These are phyloP conservation scores for Solea solea DNA, from an alignment of 2,113 vertebrate genomes.

Conservation along the genomic window DNA sequence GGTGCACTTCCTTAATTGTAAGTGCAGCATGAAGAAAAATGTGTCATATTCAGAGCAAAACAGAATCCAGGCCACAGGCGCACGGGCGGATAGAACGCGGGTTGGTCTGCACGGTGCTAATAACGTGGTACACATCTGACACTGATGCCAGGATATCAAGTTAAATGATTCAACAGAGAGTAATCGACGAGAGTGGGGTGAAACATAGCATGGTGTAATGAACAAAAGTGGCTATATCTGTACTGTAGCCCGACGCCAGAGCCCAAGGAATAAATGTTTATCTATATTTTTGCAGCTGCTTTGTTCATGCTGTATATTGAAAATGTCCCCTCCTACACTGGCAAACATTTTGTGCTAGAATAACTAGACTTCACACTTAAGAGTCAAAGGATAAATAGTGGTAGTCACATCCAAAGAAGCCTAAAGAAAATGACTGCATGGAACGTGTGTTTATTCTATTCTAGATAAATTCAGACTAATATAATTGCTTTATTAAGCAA, in stretches of 20 bases:
- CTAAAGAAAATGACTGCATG: conserved; percentile 12
- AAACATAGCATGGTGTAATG: conserved; percentile 22
- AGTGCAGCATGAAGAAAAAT: conserved; percentile 21
- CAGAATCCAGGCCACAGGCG: conserved; percentile 33
- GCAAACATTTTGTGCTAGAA: no score
- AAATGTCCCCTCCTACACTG: not conserved
- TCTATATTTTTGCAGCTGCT: not conserved
- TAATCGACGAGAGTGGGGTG: conserved; percentile 12
- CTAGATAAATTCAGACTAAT: not conserved
- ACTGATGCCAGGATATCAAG: conserved; percentile 23
- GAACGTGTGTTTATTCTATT: not conserved
- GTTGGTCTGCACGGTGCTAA: conserved; percentile 10
- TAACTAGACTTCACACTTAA: conserved; percentile 16
- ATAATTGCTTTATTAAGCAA: not conserved
- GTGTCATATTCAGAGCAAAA: conserved; percentile 27
- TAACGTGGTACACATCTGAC: conserved; percentile 27
- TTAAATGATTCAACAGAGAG: conserved; percentile 35
- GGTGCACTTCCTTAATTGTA: conserved; percentile 30
- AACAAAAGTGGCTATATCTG: conserved; percentile 27
- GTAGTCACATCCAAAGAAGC: conserved; percentile 6
- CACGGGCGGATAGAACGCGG: conserved; percentile 24
- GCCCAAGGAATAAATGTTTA: not conserved
- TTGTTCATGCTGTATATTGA: not conserved
- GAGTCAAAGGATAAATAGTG: conserved; percentile 33
- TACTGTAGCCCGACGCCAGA: conserved; percentile 33